phyloP scores from a whole-genome alignment of 2,113 vertebrate species.

The Casuarius casuarius region DNA sequence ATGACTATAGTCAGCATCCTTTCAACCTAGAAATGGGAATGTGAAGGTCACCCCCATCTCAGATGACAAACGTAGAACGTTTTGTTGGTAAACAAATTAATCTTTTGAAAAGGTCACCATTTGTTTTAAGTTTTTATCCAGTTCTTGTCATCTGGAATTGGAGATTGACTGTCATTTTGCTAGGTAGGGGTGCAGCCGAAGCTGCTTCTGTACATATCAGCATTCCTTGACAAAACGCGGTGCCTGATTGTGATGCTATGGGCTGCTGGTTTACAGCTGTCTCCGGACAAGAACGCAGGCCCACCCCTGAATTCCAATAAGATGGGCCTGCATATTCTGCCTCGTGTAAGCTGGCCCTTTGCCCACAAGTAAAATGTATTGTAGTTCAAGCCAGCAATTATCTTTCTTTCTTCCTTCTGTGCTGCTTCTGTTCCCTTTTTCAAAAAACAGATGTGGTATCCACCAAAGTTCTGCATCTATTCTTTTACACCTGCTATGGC shows the following conservation, averaged over 20 bases:
- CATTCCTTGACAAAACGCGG: slow-evolving; percentile 86
- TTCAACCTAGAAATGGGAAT: slow-evolving; percentile 79
- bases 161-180: slow-evolving; percentile 87
- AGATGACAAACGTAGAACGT: slow-evolving; percentile 84
- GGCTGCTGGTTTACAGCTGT: slow-evolving; percentile 98
- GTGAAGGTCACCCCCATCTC: slow-evolving; percentile 91
- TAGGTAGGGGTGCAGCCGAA: slow-evolving; percentile 79
- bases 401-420: slow-evolving; percentile 80
- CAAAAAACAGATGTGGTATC: slow-evolving; percentile 77
- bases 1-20: slow-evolving; percentile 85
- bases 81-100: slow-evolving; percentile 95
- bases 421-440: slow-evolving; percentile 79
- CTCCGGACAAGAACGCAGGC: slow-evolving; percentile 88
- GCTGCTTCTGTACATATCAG: slow-evolving; percentile 87
- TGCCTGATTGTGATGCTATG: slow-evolving; percentile 95
- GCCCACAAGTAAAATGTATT: slow-evolving; percentile 83
- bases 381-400: slow-evolving; percentile 83
- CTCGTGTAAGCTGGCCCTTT: slow-evolving; percentile 88
- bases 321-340: slow-evolving; percentile 84
- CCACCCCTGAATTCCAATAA: slow-evolving; percentile 95
- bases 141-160: slow-evolving; percentile 85
- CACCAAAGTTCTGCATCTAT: slow-evolving; percentile 66
- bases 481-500: slow-evolving; percentile 71
- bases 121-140: slow-evolving; percentile 91
- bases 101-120: slow-evolving; percentile 95